Conservation (phyloP, 2,797 vertebrate genomes). For the Novumbra hubbsi region DNA sequence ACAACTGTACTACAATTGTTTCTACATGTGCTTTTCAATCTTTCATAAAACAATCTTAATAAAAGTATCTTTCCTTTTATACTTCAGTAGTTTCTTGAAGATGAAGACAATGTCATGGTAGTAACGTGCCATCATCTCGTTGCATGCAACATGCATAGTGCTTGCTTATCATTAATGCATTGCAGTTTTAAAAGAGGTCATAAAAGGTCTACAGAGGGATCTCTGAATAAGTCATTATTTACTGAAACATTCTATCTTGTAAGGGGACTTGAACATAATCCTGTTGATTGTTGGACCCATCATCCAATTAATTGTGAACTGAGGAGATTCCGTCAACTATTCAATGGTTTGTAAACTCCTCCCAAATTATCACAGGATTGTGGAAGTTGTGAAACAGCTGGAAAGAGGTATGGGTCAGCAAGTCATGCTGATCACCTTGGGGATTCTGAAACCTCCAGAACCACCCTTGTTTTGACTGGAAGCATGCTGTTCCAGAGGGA, state of each 20-base stretch:
- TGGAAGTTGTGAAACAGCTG: not conserved
- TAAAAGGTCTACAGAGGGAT: not conserved
- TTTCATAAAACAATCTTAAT: too few species aligned
- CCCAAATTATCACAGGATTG: not conserved
- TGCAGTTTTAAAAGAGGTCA: conserved; percentile 1
- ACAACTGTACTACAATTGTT: not conserved
- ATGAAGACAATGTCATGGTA: not conserved
- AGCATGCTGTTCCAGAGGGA: conserved; percentile 42
- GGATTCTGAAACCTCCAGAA: conserved; percentile 38
- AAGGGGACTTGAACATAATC: not conserved
- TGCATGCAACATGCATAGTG: conserved; percentile 17
- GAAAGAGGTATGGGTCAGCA: not conserved
- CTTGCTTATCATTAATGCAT: conserved; percentile 15
- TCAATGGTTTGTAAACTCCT: not conserved
- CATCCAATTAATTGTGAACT: not conserved
- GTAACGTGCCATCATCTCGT: not conserved
- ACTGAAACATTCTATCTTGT: too few species aligned
- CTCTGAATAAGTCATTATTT: too few species aligned
- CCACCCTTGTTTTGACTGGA: conserved; percentile 61
- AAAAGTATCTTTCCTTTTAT: not conserved
- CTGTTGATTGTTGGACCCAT: not conserved
- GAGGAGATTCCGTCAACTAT: not conserved
- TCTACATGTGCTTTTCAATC: not conserved
- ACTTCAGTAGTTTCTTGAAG: not conserved
- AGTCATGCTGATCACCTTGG: not conserved